Evolutionary conservation across 2,797 vertebrate species (phyloP).

Genomic region (Sebastes hubbsi): DNA sequence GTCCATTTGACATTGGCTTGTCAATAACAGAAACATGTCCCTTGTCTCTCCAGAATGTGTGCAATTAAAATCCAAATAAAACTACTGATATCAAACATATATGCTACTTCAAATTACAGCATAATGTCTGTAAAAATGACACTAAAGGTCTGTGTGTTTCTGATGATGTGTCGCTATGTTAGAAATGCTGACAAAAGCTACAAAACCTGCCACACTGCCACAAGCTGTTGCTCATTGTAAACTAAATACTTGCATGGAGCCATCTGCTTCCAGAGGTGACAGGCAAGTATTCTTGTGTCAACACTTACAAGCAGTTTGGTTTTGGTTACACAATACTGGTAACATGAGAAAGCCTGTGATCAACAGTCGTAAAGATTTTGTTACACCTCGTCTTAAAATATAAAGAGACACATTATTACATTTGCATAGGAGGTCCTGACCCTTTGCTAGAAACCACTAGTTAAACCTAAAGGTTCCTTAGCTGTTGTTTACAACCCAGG

Average conservation of each 20-base stretch:
- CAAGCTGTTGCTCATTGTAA: not conserved
- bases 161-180: not conserved
- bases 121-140: not conserved
- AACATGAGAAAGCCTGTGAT: not conserved
- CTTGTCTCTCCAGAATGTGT: not conserved
- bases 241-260: slow-evolving; percentile 6
- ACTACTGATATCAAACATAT: not conserved
- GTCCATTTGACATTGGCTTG: not conserved
- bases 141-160: not conserved
- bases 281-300: slow-evolving; percentile 3
- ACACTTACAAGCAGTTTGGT: not conserved
- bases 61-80: not conserved
- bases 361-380: not conserved
- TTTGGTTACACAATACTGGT: not conserved
- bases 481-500: not conserved
- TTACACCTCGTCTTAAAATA: not conserved
- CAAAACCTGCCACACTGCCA: not conserved
- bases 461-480: not conserved
- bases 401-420: not conserved
- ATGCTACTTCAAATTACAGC: not conserved
- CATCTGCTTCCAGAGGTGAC: not conserved
- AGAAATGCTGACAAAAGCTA: not conserved
- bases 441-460: not conserved
- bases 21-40: not conserved
- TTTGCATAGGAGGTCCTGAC: not conserved